Conservation (phyloP, 64 coral and sea anemone genomes). For the Dendrophyllia cribrosa region DNA sequence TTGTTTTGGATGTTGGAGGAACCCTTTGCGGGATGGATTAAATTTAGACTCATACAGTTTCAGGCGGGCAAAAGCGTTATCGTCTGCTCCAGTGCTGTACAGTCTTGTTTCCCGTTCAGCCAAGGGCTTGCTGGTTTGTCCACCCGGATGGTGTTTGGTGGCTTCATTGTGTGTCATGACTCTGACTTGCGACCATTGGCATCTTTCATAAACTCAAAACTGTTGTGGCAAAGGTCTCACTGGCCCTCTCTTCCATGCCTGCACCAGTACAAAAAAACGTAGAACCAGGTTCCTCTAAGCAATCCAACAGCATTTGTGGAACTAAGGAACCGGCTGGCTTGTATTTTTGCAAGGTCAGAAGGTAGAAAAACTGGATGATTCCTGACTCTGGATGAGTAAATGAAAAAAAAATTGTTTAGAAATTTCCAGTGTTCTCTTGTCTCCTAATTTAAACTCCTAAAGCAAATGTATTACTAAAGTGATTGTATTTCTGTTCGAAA, state of each 20-base stretch:
- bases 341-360: slow-evolving; percentile 16
- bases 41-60: not conserved
- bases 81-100: not conserved
- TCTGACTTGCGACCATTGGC: not conserved
- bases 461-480: too few species aligned
- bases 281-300: slow-evolving; percentile 10
- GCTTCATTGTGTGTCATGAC: not conserved
- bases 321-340: slow-evolving; percentile 22
- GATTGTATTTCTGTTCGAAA: too few species aligned
- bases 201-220: slow-evolving; percentile 12
- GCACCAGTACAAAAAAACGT: slow-evolving; percentile 46
- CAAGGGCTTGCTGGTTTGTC: not conserved
- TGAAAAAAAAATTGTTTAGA: too few species aligned
- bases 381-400: too few species aligned
- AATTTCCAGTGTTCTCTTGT: too few species aligned
- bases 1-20: not conserved
- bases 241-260: slow-evolving; percentile 37
- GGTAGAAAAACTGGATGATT: not conserved
- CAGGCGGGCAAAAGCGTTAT: slow-evolving; percentile 6
- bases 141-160: slow-evolving; percentile 33
- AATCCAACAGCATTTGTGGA: not conserved
- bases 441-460: too few species aligned
- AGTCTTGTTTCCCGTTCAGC: not conserved
- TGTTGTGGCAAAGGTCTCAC: not conserved
- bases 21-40: not conserved